A percentile compares a stretch with the other conserved stretches of the same genome.
Evolutionary conservation across 2,797 vertebrate species (phyloP).

Genomic region (Diplodus sargus): DNA sequence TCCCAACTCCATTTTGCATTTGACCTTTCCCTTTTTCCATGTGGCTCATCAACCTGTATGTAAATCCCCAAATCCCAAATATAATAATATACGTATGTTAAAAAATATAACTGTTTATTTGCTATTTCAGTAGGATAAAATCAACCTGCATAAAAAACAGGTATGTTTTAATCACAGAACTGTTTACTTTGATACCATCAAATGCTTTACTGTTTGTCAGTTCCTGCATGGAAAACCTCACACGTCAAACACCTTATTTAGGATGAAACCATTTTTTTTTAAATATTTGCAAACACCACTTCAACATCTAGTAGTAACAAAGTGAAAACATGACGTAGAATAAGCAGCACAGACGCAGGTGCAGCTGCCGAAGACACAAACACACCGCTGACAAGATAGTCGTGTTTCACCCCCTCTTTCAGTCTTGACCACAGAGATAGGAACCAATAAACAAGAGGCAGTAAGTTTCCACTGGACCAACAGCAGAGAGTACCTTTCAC

Average conservation of each 20-base stretch:
- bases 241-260: background rate
- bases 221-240: background rate
- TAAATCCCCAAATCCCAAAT: background rate
- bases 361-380: constrained; percentile 40
- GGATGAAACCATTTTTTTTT: background rate
- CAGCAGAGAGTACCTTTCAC: background rate
- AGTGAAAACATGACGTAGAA: constrained; percentile 23
- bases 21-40: background rate
- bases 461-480: constrained; percentile 38
- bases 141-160: background rate
- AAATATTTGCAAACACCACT: constrained; percentile 45
- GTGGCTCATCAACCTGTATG: background rate
- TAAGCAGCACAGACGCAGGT: background rate
- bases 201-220: background rate
- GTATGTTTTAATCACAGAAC: background rate
- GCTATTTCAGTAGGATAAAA: too few species aligned
- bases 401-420: constrained; percentile 36
- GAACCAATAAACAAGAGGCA: constrained; percentile 41
- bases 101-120: too few species aligned
- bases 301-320: constrained; percentile 8
- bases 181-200: background rate
- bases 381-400: constrained; percentile 17
- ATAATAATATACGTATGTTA: too few species aligned
- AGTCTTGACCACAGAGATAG: constrained; percentile 31
- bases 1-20: background rate